Evolutionary conservation across 2,888 invertebrate species (phyloP).

Genomic region (Neuroscelio doddi): DNA sequence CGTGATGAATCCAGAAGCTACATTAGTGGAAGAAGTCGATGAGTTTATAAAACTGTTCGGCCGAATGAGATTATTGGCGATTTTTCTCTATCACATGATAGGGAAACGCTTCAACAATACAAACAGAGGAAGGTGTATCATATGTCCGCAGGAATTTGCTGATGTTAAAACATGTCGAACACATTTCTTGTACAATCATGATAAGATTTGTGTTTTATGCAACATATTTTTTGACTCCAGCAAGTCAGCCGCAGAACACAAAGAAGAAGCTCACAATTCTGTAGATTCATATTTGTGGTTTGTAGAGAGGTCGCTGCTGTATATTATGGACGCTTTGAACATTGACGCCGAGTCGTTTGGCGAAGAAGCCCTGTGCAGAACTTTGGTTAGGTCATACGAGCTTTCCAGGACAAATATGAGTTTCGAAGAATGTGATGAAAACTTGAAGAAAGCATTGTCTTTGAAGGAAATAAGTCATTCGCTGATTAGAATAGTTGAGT

Average conservation of each 20-base stretch:
- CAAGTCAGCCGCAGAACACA: neutral
- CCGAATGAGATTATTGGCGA: neutral
- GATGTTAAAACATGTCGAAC: neutral
- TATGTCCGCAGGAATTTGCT: neutral
- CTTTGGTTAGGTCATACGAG: constrained; percentile 2
- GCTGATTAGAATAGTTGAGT: neutral
- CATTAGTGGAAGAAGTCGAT: neutral
- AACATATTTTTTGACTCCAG: constrained; percentile 1
- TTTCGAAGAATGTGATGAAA: neutral
- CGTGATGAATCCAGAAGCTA: neutral
- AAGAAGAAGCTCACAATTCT: neutral
- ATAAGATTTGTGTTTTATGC: constrained; percentile 6
- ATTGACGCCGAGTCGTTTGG: neutral
- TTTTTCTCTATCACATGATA: neutral
- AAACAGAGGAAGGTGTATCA: neutral
- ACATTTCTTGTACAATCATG: neutral
- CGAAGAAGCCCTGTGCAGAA: neutral
- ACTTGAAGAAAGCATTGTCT: neutral
- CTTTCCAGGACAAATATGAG: neutral
- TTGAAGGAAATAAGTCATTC: neutral
- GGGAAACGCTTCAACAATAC: neutral
- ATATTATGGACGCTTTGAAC: constrained; percentile 4
- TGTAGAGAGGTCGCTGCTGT: neutral
- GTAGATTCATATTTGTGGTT: constrained; percentile 4
- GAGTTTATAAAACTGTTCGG: neutral